Percentiles rank a stretch among this genome's conserved stretches.
These are phyloP conservation scores for Zeugodacus cucurbitae DNA, from an alignment of 1,140 invertebrate species.

Conservation along the genomic window DNA sequence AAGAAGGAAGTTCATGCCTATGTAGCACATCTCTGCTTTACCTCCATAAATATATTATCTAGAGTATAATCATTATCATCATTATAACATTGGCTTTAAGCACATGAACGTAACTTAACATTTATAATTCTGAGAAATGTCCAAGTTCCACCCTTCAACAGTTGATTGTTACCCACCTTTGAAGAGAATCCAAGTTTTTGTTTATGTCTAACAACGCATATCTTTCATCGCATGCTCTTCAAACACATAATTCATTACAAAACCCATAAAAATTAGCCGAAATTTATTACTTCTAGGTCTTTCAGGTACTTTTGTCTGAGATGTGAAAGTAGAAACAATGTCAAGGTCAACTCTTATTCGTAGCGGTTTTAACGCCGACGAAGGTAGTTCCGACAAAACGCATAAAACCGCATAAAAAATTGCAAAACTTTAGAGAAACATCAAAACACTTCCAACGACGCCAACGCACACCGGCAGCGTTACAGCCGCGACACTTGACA, in stretches of 20 bases:
- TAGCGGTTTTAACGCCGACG: not conserved
- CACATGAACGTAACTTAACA: not conserved
- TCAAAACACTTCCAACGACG: conserved; percentile 25
- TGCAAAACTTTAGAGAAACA: conserved; percentile 11
- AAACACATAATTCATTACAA: not conserved
- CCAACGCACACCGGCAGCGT: conserved; percentile 15
- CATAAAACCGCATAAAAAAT: conserved; percentile 26
- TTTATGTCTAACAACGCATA: not conserved
- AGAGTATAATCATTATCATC: too few species aligned
- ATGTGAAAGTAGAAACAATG: conserved; percentile 29
- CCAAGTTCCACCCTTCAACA: not conserved
- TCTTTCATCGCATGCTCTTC: not conserved
- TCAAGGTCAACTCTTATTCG: not conserved
- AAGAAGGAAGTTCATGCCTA: too few species aligned
- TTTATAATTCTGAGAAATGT: not conserved
- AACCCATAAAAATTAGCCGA: not conserved
- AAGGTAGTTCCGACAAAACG: not conserved
- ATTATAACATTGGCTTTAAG: not conserved
- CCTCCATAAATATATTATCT: too few species aligned
- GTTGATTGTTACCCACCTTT: not conserved
- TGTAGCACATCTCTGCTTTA: too few species aligned
- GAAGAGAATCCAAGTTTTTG: not conserved
- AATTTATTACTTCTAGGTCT: not conserved
- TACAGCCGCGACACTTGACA: conserved; percentile 24
- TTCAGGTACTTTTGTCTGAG: not conserved